A percentile compares a stretch with the other conserved stretches of the same genome.
These are phyloP conservation scores for Arctopsyche grandis DNA, from an alignment of 1,140 invertebrate species.

Conservation along the genomic window DNA sequence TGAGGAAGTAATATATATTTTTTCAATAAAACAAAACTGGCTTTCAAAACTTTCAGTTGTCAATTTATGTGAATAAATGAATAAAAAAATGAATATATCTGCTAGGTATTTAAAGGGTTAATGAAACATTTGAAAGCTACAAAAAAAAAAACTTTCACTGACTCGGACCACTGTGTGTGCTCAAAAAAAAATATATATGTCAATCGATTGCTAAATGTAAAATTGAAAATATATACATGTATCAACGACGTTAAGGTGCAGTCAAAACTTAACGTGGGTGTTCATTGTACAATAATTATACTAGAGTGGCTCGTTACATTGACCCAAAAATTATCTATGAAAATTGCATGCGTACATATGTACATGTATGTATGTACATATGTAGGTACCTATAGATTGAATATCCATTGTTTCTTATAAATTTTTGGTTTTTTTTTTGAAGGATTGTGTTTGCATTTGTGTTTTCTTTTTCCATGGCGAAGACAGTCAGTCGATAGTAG, in stretches of 20 bases:
- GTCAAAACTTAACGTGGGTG: not conserved
- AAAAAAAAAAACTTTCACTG: not conserved
- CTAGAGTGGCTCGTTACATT: not conserved
- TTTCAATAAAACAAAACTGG: too few relatives aligned
- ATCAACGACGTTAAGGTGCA: not conserved
- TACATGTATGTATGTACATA: too few relatives aligned
- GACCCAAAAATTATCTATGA: constrained; percentile 15
- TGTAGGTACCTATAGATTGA: too few relatives aligned
- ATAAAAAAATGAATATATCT: not conserved
- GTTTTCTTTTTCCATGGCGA: not conserved
- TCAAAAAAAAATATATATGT: not conserved
- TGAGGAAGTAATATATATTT: too few relatives aligned
- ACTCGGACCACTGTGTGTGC: not conserved
- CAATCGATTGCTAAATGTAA: not conserved
- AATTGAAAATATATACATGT: constrained; percentile 17
- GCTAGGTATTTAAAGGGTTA: too few relatives aligned
- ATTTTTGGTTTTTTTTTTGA: not conserved
- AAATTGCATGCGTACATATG: not conserved
- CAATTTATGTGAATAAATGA: too few relatives aligned
- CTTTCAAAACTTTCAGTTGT: too few relatives aligned
- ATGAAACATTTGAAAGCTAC: too few relatives aligned
- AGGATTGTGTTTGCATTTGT: constrained; percentile 6
- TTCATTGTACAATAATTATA: constrained; percentile 11
- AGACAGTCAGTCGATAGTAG: constrained; percentile 9
- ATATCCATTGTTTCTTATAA: too few relatives aligned